Percentiles rank a stretch among this genome's conserved stretches.
Evolutionary conservation across 2,797 vertebrate species (phyloP).

Genomic region (Mallotus villosus): DNA sequence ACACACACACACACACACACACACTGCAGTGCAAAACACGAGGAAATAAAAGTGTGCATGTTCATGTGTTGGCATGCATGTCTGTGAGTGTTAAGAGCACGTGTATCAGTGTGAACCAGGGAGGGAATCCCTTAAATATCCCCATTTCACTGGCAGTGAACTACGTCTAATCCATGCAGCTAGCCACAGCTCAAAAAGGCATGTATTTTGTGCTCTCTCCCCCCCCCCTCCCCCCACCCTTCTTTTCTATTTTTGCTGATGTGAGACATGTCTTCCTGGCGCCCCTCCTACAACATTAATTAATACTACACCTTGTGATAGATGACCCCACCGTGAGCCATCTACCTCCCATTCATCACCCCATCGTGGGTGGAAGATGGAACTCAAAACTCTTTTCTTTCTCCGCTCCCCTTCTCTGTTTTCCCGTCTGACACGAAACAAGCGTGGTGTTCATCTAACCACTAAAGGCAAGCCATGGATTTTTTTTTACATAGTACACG

Average conservation of each 20-base stretch:
- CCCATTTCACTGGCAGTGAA: conserved; percentile 34
- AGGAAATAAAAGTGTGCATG: background rate
- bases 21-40: too few species aligned
- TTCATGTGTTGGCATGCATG: background rate
- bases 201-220: too few species aligned
- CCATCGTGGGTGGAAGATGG: conserved; percentile 51
- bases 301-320: conserved; percentile 74
- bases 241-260: conserved; percentile 70
- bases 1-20: background rate
- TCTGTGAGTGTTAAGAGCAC: background rate
- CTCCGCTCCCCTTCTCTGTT: conserved; percentile 42
- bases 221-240: too few species aligned
- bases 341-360: conserved; percentile 75
- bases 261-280: conserved; percentile 63
- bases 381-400: conserved; percentile 54
- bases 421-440: conserved; percentile 37
- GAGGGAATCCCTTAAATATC: conserved; percentile 26
- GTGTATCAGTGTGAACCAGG: conserved; percentile 6
- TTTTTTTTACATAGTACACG: too few species aligned
- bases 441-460: background rate
- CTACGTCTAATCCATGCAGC: conserved; percentile 37
- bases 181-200: conserved; percentile 38
- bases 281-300: conserved; percentile 78
- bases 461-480: too few species aligned
- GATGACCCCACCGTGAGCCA: conserved; percentile 70